Evolutionary conservation across 2,797 vertebrate genomes (phyloP).

Genomic region (Podargus strigoides): DNA sequence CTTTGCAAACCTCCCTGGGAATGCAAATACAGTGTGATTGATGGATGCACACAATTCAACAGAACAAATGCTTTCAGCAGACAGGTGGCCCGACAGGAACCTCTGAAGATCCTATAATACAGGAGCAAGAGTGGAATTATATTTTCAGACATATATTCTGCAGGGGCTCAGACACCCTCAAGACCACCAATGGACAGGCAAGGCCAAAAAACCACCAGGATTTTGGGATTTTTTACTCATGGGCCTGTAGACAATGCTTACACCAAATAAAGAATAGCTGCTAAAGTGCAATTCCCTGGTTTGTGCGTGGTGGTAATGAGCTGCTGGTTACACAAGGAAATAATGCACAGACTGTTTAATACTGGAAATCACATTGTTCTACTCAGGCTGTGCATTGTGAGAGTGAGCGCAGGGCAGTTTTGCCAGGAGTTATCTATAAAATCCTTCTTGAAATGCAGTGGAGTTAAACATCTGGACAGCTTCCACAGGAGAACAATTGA

Average conservation of each 20-base stretch:
- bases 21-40: not conserved
- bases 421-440: not conserved
- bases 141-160: not conserved
- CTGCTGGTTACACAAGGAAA: not conserved
- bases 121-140: not conserved
- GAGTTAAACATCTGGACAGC: not conserved
- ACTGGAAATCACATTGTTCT: not conserved
- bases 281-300: not conserved
- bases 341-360: not conserved
- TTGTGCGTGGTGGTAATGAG: not conserved
- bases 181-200: not conserved
- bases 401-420: not conserved
- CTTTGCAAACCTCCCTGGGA: not conserved
- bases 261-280: not conserved
- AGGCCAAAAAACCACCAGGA: not conserved
- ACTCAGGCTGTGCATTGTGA: rapidly evolving
- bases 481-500: not conserved
- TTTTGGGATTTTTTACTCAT: not conserved
- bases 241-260: not conserved
- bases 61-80: not conserved
- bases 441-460: not conserved
- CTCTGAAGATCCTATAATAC: not conserved
- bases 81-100: not conserved
- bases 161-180: not conserved
- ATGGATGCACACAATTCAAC: not conserved